Conservation (phyloP, 2,113 vertebrate genomes). For the Clarias macrocephalus region DNA sequence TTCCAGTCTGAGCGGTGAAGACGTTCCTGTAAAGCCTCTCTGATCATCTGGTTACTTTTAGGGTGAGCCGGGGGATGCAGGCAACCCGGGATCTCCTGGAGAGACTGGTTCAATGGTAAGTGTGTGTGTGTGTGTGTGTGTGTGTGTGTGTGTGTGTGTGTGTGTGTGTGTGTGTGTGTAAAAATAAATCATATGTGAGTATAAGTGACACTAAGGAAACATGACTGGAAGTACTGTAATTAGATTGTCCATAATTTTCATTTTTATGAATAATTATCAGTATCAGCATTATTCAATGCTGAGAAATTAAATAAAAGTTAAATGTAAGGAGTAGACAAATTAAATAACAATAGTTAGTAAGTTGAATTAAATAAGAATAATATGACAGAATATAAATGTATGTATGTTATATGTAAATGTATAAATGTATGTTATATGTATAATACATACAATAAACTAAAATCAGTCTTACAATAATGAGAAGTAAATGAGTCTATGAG, state of each 20-base stretch:
- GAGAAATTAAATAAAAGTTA: neutral
- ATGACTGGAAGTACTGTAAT: neutral
- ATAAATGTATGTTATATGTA: neutral
- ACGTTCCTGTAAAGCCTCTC: neutral
- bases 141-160: neutral
- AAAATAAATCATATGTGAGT: neutral
- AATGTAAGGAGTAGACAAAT: neutral
- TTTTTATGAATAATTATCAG: neutral
- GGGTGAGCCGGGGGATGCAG: conserved; percentile 95
- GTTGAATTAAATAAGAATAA: neutral
- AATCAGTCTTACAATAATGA: neutral
- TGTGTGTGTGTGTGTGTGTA: neutral
- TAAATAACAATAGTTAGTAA: neutral
- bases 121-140: conserved; percentile 11
- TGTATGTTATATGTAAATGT: too few species aligned
- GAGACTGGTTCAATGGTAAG: conserved; percentile 83
- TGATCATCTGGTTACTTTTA: conserved; percentile 56
- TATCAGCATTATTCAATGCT: neutral
- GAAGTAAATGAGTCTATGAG: neutral
- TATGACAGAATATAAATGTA: neutral
- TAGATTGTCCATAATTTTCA: neutral
- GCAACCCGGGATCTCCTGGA: conserved; percentile 90
- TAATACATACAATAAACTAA: neutral
- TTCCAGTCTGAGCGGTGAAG: neutral
- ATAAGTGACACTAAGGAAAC: neutral